These are phyloP conservation scores for Lasioglossum marginatum DNA, from an alignment of 2,888 invertebrate species.

Conservation along the genomic window DNA sequence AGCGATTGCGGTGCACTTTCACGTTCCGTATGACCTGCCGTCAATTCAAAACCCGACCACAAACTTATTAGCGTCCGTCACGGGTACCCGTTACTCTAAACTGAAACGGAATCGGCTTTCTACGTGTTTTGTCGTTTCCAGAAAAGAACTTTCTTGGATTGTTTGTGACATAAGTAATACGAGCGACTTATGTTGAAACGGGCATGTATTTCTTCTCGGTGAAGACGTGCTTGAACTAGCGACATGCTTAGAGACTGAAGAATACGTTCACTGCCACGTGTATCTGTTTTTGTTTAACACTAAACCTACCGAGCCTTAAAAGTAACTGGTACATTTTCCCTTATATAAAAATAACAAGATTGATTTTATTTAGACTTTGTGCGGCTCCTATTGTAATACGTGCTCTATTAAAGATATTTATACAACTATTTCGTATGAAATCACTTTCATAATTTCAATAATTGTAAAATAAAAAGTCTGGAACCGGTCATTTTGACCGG, in stretches of 20 bases:
- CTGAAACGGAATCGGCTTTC: conserved; percentile 41
- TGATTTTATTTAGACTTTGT: too few species aligned
- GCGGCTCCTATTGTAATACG: too few species aligned
- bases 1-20: conserved; percentile 65
- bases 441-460: too few species aligned
- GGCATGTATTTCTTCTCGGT: not conserved
- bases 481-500: too few species aligned
- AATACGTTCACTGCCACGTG: not conserved
- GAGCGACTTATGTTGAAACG: not conserved
- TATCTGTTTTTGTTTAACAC: not conserved
- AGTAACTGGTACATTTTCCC: too few species aligned
- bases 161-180: conserved; percentile 7
- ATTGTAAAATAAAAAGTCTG: too few species aligned
- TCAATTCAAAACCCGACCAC: conserved; percentile 65
- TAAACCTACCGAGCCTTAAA: too few species aligned
- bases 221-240: not conserved
- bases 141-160: conserved; percentile 53
- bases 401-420: too few species aligned
- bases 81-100: conserved; percentile 51
- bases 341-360: too few species aligned
- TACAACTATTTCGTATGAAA: too few species aligned
- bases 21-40: conserved; percentile 62
- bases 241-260: not conserved
- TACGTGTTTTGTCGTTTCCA: conserved; percentile 36
- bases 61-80: conserved; percentile 72